phyloP scores from a whole-genome alignment of 1,140 invertebrate species.

The Neodiprion pinetum region DNA sequence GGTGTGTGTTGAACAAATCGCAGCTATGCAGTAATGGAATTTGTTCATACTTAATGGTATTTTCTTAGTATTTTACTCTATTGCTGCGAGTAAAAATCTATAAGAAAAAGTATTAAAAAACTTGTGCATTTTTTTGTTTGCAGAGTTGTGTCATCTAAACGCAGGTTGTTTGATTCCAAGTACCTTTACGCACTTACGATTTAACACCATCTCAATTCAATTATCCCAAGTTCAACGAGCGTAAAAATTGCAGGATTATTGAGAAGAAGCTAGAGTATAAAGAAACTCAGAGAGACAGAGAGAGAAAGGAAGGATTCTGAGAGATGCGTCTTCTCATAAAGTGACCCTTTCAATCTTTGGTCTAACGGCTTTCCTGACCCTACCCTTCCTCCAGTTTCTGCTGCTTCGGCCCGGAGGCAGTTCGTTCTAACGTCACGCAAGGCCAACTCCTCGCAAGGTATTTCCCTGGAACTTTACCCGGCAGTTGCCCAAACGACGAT shows the following conservation, averaged over 20 bases:
- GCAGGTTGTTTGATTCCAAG: too few relatives aligned
- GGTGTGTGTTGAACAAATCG: too few relatives aligned
- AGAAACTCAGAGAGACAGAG: neutral
- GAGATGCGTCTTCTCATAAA: neutral
- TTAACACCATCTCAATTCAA: neutral
- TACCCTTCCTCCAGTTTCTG: neutral
- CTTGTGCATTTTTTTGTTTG: too few relatives aligned
- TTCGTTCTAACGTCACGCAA: neutral
- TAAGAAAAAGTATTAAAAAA: too few relatives aligned
- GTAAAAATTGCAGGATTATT: neutral
- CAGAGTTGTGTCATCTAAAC: too few relatives aligned
- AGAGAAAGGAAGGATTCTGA: neutral
- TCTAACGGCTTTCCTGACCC: neutral
- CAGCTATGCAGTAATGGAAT: too few relatives aligned
- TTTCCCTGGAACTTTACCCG: neutral
- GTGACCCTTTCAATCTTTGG: constrained; percentile 5
- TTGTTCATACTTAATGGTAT: too few relatives aligned
- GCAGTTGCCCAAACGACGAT: neutral
- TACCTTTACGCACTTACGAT: too few relatives aligned
- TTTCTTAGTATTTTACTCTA: too few relatives aligned
- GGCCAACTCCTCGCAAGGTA: neutral
- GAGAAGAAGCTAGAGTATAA: neutral
- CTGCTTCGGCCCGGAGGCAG: neutral
- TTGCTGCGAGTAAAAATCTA: too few relatives aligned
- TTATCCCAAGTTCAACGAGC: neutral